Base-by-base conservation (phyloP, 2,888 invertebrate species). In the Plagodis dolabraria region DNA sequence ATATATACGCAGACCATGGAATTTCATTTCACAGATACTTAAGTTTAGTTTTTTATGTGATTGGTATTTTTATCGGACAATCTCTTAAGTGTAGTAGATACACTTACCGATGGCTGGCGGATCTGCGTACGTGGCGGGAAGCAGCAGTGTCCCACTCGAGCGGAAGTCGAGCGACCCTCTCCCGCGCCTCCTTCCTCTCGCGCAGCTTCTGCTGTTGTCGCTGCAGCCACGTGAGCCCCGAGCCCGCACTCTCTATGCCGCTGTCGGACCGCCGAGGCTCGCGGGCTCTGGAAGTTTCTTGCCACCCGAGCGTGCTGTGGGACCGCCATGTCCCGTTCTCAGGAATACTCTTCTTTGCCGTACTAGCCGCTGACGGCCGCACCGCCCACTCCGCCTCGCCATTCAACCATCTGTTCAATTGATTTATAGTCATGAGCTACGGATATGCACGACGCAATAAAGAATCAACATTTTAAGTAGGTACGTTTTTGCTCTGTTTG, bases 141-240 rank as follows among this genome's bases (percentile, higher is more conserved):
- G 88, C 80, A 64, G 90, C 83, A 71, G 83, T 81, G 77, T 90
- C 93, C 90, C 91, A 89, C 86, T 96, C 96, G 80, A 95, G 94
- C 65, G 95, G 95, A 71, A 94, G 93, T 68, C 95, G 94, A 83
- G 96, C 96, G 77, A 96, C 95, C 64, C 95, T 93, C 83, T 95
- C 94, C 79, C 96, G 94, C 62, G 95, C 95, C 80, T 96, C 96
- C 73, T 95, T 94, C 70, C 96, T 94, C 72, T 96, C 96, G 50
- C 96, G 94, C 47, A 97, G 93, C 81, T 97, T 97, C 81, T 96
- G 94, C 79, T 97, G 97, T 79, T 97, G 97, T 68, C 96, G 93
- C 84, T 97, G 96, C 64, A 97, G 93, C 97, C 97, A 97, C 56
- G 97, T 96, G 67, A 95, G 88, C 33, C 94, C 94, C n/a, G 92